These are phyloP conservation scores for Masnerella sp. DNA, from an alignment of 2,888 invertebrate species.

Conservation along the genomic window DNA sequence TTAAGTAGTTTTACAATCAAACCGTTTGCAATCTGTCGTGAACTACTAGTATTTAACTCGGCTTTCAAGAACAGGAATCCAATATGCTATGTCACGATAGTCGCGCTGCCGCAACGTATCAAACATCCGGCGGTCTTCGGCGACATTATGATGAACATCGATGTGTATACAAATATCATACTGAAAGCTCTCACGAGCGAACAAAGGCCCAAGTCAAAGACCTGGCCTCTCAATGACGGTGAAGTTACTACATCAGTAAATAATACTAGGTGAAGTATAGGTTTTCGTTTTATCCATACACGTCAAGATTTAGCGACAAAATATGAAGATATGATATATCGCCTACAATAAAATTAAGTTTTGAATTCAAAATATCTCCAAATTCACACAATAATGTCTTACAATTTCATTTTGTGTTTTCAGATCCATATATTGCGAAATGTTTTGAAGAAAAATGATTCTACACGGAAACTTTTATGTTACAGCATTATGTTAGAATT, in stretches of 20 bases:
- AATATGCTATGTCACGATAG: constrained; percentile 70
- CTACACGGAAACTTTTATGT: no score
- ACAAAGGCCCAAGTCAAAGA: constrained; percentile 58
- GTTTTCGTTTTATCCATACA: constrained; percentile 36
- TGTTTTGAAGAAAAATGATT: no score
- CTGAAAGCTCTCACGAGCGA: constrained; percentile 50
- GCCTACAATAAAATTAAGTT: background rate
- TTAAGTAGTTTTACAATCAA: constrained; percentile 54
- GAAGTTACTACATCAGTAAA: constrained; percentile 54
- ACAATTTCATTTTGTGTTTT: background rate
- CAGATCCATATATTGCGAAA: background rate
- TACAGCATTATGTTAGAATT: no score
- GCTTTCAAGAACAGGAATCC: constrained; percentile 66
- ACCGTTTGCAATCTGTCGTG: constrained; percentile 55
- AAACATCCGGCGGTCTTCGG: constrained; percentile 73
- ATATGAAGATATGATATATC: background rate
- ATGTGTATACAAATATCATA: constrained; percentile 57
- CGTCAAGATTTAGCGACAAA: constrained; percentile 30
- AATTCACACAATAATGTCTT: background rate
- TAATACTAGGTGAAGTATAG: constrained; percentile 54
- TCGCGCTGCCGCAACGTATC: constrained; percentile 70
- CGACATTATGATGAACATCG: constrained; percentile 63
- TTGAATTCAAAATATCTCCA: no score
- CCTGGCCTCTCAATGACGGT: constrained; percentile 54
- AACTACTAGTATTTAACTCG: constrained; percentile 56